Base-by-base conservation (phyloP, 2,113 vertebrate species). In the Callaeas wilsoni region DNA sequence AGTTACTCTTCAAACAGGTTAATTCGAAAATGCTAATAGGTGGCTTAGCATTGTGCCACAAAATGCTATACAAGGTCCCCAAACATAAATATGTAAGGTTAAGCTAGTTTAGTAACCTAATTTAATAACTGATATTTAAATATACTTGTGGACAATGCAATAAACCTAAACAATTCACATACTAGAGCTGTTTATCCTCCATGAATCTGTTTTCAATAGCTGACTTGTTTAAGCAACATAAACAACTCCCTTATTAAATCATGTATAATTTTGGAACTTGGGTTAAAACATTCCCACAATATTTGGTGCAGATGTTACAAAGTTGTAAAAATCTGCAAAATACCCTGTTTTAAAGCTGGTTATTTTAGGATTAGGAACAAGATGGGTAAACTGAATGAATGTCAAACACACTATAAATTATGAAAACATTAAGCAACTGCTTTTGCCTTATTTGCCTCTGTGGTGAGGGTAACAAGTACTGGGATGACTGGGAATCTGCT, bases 231-330 rank as follows among this genome's bases (percentile, higher is more conserved):
- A 85, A 96, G 60, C 90, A 96, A 80, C 71, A 84, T 89, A 96
- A 96, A 95, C 90, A 92, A 79, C 56, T 81, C 62, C 21, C 12
- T 91, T 96, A 94, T 94, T 96, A 92, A 96, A 96, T 96, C 56
- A 75, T 73, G 84, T 64, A 49, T 93, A 78, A 96, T 94, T 96
- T 76, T 96, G 96, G 90, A 95, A 83, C 90, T 76, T 53, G 52
- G 49, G 76, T 92, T 80, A 76, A 93, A 93, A 53, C 39, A 59
- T 96, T 96, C 90, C 81, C 78, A 70, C 84, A 94, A 35, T 88
- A 95, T 95, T 94, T 90, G 69, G 52, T 93, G 60, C 97, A 95
- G 95, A 97, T 96, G 95, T 96, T 96, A 71, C 16, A 35, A 67
- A 92, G 82, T 41, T 87, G 44, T 70, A 96, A 96, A 95, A 96